Percentiles rank a stretch among this genome's conserved stretches.
These are phyloP conservation scores for Ophiothrix spiculata DNA, from an alignment of 35 echinoderm and acorn worm species.

Conservation along the genomic window DNA sequence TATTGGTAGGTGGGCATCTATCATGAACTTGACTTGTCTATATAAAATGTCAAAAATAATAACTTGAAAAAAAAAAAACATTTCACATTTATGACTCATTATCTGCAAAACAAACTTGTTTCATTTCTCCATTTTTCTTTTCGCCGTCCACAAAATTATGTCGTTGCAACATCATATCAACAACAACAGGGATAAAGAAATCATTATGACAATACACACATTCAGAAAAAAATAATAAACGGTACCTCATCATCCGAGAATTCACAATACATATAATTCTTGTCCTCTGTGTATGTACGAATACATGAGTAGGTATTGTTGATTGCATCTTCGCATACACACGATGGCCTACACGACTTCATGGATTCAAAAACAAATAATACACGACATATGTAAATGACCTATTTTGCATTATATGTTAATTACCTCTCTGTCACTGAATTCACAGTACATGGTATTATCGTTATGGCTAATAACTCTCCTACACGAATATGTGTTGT, in stretches of 20 bases:
- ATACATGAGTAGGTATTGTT: conserved; percentile 90
- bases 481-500: conserved; percentile 85
- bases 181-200: too few relatives aligned
- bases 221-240: too few relatives aligned
- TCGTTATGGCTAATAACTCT: conserved; percentile 27
- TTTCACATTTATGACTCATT: too few relatives aligned
- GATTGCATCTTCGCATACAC: conserved; percentile 90
- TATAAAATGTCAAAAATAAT: too few relatives aligned
- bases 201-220: too few relatives aligned
- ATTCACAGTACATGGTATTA: conserved; percentile 89
- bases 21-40: too few relatives aligned
- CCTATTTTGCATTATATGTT: not conserved
- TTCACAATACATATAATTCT: conserved; percentile 74
- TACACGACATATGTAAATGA: not conserved
- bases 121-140: too few relatives aligned
- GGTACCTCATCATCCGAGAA: conserved; percentile 86
- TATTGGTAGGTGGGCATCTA: too few relatives aligned
- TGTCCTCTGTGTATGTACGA: conserved; percentile 34
- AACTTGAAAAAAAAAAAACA: too few relatives aligned
- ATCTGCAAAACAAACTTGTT: too few relatives aligned
- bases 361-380: conserved; percentile 23
- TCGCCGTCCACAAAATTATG: too few relatives aligned
- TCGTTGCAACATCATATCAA: too few relatives aligned
- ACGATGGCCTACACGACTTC: conserved; percentile 82
- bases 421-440: conserved; percentile 84